Conservation (phyloP, 2,888 invertebrate species). For the Poecilus cupreus region DNA sequence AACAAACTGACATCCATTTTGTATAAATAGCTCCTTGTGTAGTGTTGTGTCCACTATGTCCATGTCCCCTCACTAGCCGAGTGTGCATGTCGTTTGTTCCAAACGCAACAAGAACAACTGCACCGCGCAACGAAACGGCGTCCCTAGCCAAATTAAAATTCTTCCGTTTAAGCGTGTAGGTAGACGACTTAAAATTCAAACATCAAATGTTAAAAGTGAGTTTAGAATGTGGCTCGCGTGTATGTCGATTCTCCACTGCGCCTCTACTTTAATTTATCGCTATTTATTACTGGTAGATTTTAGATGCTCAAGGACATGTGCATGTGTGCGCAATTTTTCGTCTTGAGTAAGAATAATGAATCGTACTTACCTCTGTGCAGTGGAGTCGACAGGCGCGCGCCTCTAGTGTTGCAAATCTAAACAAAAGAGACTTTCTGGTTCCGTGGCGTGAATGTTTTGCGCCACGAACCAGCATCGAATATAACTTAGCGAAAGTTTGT, state of each 20-base stretch:
- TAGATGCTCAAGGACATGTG: conserved; percentile 10
- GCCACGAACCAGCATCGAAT: conserved; percentile 40
- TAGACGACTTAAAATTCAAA: conserved; percentile 31
- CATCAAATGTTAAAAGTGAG: conserved; percentile 35
- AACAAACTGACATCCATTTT: background rate
- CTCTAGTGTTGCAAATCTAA: conserved; percentile 23
- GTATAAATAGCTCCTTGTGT: background rate
- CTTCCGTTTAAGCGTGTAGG: conserved; percentile 56
- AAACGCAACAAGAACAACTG: conserved; percentile 53
- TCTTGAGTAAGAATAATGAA: conserved; percentile 7
- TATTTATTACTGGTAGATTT: conserved; percentile 52
- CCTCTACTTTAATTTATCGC: conserved; percentile 53
- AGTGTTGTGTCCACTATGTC: conserved; percentile 47
- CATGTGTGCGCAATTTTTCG: background rate
- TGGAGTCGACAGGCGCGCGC: background rate
- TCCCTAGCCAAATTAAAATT: conserved; percentile 50
- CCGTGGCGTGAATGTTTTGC: background rate
- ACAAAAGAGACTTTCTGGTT: conserved; percentile 10
- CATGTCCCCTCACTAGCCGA: background rate
- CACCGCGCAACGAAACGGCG: conserved; percentile 46
- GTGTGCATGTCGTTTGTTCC: conserved; percentile 51
- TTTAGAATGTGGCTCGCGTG: conserved; percentile 3
- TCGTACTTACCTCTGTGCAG: conserved; percentile 52
- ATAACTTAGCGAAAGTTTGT: conserved; percentile 50
- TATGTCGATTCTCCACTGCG: conserved; percentile 22